Evolutionary conservation across 2,113 vertebrate species (phyloP).

Genomic region (Sceloporus undulatus): DNA sequence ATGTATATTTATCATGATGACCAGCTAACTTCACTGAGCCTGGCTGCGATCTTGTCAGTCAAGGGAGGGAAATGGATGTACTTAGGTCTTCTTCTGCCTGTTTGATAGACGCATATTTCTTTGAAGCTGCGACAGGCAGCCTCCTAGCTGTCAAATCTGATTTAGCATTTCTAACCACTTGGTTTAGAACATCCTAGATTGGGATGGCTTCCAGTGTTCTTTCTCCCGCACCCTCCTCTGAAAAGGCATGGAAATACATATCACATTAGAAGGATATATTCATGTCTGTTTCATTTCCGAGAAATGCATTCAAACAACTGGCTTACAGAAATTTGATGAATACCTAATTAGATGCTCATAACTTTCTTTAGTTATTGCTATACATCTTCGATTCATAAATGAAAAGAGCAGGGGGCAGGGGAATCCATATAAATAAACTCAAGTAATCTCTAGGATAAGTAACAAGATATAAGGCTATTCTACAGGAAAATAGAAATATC

Average conservation of each 20-base stretch:
- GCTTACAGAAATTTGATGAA: background rate
- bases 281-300: background rate
- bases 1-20: background rate
- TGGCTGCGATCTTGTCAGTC: constrained; percentile 20
- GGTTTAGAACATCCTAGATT: constrained; percentile 24
- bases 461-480: background rate
- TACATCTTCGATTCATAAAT: background rate
- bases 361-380: background rate
- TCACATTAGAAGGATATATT: background rate
- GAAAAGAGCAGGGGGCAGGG: background rate
- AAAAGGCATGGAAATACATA: background rate
- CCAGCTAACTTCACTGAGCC: constrained; percentile 1
- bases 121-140: constrained; percentile 1
- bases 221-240: background rate
- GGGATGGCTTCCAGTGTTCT: background rate
- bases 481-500: background rate
- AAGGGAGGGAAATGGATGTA: constrained; percentile 3
- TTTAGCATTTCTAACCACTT: constrained; percentile 33
- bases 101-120: constrained; percentile 23
- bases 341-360: background rate
- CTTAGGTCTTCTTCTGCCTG: constrained; percentile 1
- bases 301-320: background rate
- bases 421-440: background rate
- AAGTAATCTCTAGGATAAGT: background rate
- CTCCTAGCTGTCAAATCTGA: constrained; percentile 28